Base-by-base conservation (phyloP, 2,797 vertebrate species). In the Falco biarmicus region DNA sequence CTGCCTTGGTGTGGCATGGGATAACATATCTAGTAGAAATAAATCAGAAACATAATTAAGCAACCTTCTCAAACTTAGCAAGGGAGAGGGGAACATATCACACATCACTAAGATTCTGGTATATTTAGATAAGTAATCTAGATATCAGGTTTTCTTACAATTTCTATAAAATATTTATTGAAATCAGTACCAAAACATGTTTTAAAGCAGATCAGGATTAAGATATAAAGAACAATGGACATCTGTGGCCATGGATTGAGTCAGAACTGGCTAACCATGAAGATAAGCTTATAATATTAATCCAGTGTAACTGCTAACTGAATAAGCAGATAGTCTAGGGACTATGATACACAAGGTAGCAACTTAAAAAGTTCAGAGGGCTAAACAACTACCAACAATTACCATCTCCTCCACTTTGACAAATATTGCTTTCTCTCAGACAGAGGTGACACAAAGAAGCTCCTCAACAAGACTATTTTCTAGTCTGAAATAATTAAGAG, bases 1-100 rank as follows among this genome's bases (percentile, higher is more conserved):
- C 99, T 83, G 99, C 99, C 97, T 99, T 99, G 6, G 99, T 99
- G 93, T 99, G 99, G 96, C 99, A 99, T 31, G 99, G 99, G 96
- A 99, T 98, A 92, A 98, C 98, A 88, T 99, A 99, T 97, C 99
- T 99, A 77, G 54, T 29, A 41, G 96, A 76, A 94, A 90, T 31
- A 95, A 97, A 70, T 93, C 84, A 93, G 34, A 70, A 90, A 90
- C 34, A 90, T 80, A 83, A 80, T 83, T 78, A 85, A 78, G 54
- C 9, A 8, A 87, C 85, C 37, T 93, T 84, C 45, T 41, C 22
- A 76, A 78, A 78, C 20, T 66, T 83, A 73, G 68, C 68, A 93
- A 93, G 93, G 29, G 48, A 51, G 82, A 78, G 31, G 39, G 60
- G 54, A 89, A 78, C 41, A 64, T 69, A 59, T 11, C 76, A 69